Evolutionary conservation across 2,888 invertebrate species (phyloP).

Genomic region (Synergus laeviventris): DNA sequence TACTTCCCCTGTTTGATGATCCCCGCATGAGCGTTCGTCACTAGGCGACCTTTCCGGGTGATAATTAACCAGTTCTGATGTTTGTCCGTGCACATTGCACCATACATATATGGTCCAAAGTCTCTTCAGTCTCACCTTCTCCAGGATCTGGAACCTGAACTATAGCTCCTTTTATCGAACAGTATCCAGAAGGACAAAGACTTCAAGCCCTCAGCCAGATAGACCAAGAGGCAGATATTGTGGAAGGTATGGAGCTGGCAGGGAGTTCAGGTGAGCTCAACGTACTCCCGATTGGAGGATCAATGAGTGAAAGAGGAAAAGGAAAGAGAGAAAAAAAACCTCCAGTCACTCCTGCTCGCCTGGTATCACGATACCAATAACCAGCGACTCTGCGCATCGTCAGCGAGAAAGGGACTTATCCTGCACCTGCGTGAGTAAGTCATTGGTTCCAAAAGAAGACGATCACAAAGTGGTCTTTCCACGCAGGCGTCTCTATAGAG

Average conservation of each 20-base stretch:
- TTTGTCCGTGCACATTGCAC: conserved; percentile 43
- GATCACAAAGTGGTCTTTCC: conserved; percentile 36
- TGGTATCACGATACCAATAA: conserved; percentile 66
- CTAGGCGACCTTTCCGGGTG: conserved; percentile 63
- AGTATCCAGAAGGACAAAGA: conserved; percentile 5
- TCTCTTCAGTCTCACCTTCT: conserved; percentile 41
- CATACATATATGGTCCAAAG: conserved; percentile 51
- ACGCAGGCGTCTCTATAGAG: conserved; percentile 54
- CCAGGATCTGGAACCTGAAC: not conserved
- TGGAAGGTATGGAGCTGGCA: not conserved
- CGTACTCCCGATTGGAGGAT: not conserved
- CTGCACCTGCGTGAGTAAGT: conserved; percentile 56
- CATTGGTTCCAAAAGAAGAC: conserved; percentile 39
- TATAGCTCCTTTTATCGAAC: not conserved
- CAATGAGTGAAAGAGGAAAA: conserved; percentile 4
- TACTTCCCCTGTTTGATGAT: conserved; percentile 46
- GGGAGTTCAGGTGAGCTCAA: conserved; percentile 33
- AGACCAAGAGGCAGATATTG: not conserved
- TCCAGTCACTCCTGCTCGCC: conserved; percentile 53
- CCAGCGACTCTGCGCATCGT: conserved; percentile 69
- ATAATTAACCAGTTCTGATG: conserved; percentile 58
- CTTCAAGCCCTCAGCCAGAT: not conserved
- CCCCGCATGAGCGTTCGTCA: conserved; percentile 59
- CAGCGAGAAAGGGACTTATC: conserved; percentile 49
- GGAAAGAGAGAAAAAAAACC: conserved; percentile 18